Evolutionary conservation across 2,113 vertebrate genomes (phyloP), one percentile per base, ranked within the genome.

Genomic region (Xiphophorus couchianus): DNA sequence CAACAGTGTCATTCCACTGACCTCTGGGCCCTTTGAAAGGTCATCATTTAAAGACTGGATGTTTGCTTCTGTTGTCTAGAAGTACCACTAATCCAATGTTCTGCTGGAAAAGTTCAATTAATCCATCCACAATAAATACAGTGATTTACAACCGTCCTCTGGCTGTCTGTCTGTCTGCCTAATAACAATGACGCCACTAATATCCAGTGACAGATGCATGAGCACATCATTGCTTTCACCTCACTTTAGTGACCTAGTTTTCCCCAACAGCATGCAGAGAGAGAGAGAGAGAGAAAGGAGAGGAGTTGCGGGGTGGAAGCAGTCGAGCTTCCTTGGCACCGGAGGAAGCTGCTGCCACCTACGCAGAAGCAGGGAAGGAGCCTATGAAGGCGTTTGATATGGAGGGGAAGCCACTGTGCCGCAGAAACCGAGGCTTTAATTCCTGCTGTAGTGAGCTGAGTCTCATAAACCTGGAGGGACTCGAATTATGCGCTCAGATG

Each of bases 211-310:
- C 84, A 81, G 86, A 85, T 81, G 88, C 68, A 79, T 22, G 77
- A 69, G 81, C 77, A 74, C 69, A 51, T 75, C 76, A 76, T 1
- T 27, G 76, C 71, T 79, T 79, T 74, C 72, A 71, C 68, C 37
- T 4, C 62, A 72, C 54, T 83, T 84, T 82, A 48, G 58, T 84
- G 90, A 89, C 90, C 88, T 71, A 86, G 75, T 78, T 91, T 63
- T 13, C 4, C 73, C 73, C 42, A 42, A 17, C 22, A 66, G 60
- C 22, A 10, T n/a, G 25, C 22, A 58, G 4, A 25, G 10, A 73
- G 39, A 1, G 7, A 73, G 73, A 71, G 33, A 14, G 42, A 72
- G 70, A 78, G n/a, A 63, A 82, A 64, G 54, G 51, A 81, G 62
- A 48, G 54, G 67, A 82, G 67, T 81, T 74, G 71, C 12, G 58